Base-by-base conservation (phyloP, 2,113 vertebrate species). In the Tapirus terrestris region DNA sequence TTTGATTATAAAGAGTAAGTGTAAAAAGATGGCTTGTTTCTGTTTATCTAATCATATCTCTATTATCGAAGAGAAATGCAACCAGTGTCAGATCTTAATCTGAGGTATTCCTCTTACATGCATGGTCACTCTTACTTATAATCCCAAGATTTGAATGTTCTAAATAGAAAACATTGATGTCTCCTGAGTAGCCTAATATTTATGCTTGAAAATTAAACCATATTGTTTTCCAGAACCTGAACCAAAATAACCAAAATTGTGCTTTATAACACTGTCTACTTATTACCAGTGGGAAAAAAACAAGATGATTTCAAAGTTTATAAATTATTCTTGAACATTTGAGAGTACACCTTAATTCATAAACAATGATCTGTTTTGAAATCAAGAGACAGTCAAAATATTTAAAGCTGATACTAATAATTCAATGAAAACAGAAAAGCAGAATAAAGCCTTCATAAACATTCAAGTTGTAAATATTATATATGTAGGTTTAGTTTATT, bases 381-480 rank as follows among this genome's bases (percentile, higher is more conserved):
- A 98, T 98, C 96, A 97, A 97, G 96, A 98, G 53, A 68, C 77
- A 98, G 98, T 98, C 95, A 98, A 98, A 97, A 98, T 89, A 92
- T 96, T 97, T 95, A 98, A 98, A 97, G 96, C 65, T 96, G 60
- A 17, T 63, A 83, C 21, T 77, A 95, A 83, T 81, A 97, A 98
- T 51, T 94, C 86, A 91, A 45, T 36, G 96, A 14, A 92, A 95
- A 95, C 53, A 95, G 92, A 73, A 97, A 95, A 96, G 91, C 23
- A 87, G 91, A 97, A 92, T 83, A 92, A 98, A 98, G 20, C 84
- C 92, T 79, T 75, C 51, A 67, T 77, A 91, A 94, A 63, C 53
- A 94, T 14, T 27, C 13, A 79, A 85, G 67, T 77, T 96, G 94
- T 92, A 91, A 94, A 92, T 95, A 94, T 89, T 82, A 21, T 10